Percentiles rank a stretch among this genome's conserved stretches.
phyloP scores from a whole-genome alignment of 37 sponge, comb jelly and placozoan species.

The Mnemiopsis leidyi region DNA sequence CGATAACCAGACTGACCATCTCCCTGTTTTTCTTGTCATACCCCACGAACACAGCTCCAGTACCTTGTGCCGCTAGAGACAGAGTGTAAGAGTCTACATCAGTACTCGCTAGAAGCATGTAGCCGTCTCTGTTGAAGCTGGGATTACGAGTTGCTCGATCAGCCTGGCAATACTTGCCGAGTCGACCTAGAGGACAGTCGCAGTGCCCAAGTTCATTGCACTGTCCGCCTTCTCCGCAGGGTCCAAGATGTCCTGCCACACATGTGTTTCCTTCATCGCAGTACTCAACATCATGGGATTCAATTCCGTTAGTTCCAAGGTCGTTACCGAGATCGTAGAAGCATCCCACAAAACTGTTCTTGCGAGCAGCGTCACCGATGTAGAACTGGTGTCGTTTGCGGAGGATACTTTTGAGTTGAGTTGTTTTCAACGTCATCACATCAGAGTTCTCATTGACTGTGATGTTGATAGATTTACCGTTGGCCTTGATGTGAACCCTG shows the following conservation, averaged over 20 bases:
- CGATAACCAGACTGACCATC: neutral
- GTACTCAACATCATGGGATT: neutral
- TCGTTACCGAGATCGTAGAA: neutral
- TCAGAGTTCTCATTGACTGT: neutral
- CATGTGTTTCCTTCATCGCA: conserved; percentile 16
- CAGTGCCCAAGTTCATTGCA: conserved; percentile 18
- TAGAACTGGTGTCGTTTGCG: neutral
- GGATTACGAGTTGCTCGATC: neutral
- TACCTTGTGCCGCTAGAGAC: neutral
- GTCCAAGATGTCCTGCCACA: neutral
- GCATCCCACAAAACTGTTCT: conserved; percentile 31
- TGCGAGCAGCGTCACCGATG: neutral
- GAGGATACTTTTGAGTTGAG: neutral
- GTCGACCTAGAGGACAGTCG: neutral
- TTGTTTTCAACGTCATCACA: neutral
- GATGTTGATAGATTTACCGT: neutral
- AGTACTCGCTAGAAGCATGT: neutral
- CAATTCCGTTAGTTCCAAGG: neutral
- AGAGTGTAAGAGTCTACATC: neutral
- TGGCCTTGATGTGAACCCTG: neutral
- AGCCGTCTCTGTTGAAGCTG: neutral
- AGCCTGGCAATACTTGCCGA: neutral
- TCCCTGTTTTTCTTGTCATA: neutral
- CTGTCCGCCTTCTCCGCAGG: neutral
- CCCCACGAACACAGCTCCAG: neutral